Percentiles rank a stretch among this genome's conserved stretches.
Evolutionary conservation across 1,140 invertebrate genomes (phyloP).

Genomic region (Leucophenga varia): DNA sequence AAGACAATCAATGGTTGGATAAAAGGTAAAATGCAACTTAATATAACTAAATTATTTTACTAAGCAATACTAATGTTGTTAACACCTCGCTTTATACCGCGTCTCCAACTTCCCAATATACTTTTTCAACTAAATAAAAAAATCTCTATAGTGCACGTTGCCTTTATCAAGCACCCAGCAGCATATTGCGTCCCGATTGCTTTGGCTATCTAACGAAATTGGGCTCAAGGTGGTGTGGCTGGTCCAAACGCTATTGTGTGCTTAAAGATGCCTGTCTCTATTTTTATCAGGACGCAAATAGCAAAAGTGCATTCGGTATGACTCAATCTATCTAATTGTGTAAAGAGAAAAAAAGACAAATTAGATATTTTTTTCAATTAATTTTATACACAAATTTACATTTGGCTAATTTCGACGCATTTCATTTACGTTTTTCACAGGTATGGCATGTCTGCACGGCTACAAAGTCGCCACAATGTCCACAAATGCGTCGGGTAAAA

Average conservation of each 20-base stretch:
- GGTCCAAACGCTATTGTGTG: constrained; percentile 90
- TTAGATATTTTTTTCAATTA: constrained; percentile 30
- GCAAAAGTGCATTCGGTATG: constrained; percentile 82
- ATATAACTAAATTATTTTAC: too few relatives aligned
- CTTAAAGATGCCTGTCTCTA: constrained; percentile 94
- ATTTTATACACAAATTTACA: background rate
- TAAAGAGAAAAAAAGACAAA: constrained; percentile 11
- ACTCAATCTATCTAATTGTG: constrained; percentile 14
- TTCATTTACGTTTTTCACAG: constrained; percentile 44
- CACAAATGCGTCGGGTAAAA: constrained; percentile 71
- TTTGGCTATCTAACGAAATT: constrained; percentile 87
- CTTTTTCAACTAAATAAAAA: background rate
- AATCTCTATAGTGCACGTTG: constrained; percentile 60
- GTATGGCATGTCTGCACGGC: constrained; percentile 91
- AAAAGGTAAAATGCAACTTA: constrained; percentile 58
- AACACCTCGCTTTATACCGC: background rate
- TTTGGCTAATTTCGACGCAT: constrained; percentile 1
- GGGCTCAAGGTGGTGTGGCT: constrained; percentile 75
- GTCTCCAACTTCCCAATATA: background rate
- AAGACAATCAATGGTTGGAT: constrained; percentile 75
- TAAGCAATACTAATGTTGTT: too few relatives aligned
- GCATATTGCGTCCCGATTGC: constrained; percentile 82
- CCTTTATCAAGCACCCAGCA: constrained; percentile 68
- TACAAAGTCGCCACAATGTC: constrained; percentile 84
- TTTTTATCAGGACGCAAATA: constrained; percentile 86